A percentile compares a stretch with the other conserved stretches of the same genome.
Evolutionary conservation across 2,113 vertebrate genomes (phyloP).

Genomic region (Syngnathus typhle): DNA sequence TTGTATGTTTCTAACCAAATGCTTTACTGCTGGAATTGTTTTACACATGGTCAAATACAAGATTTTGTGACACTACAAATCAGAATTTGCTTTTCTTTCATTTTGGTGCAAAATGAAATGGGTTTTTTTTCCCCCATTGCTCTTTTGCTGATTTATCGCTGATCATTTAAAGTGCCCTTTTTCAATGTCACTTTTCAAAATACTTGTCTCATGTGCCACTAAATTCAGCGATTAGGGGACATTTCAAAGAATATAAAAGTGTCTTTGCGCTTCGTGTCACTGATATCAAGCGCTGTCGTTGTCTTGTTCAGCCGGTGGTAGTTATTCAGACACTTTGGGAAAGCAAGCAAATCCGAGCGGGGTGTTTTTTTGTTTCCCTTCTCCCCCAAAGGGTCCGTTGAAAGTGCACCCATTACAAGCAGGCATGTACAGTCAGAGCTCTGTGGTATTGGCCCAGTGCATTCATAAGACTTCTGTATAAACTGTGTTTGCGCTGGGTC

Average conservation of each 20-base stretch:
- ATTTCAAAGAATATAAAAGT: too few species aligned
- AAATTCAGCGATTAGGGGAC: too few species aligned
- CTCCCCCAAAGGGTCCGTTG: not conserved
- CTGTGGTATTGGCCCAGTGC: constrained; percentile 23
- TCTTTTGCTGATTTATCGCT: too few species aligned
- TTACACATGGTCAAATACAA: constrained; percentile 38
- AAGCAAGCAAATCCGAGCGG: constrained; percentile 13
- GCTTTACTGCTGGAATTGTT: constrained; percentile 36
- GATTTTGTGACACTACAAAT: constrained; percentile 20
- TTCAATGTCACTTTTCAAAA: too few species aligned
- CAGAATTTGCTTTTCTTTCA: not conserved
- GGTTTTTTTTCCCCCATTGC: too few species aligned
- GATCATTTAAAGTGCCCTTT: too few species aligned
- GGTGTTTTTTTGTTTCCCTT: not conserved
- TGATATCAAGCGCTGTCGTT: constrained; percentile 1
- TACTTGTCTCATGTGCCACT: too few species aligned
- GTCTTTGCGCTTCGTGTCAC: not conserved
- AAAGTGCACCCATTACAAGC: not conserved
- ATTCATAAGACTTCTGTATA: constrained; percentile 21
- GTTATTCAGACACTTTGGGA: constrained; percentile 2
- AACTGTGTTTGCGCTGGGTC: constrained; percentile 41
- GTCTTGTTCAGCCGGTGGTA: not conserved
- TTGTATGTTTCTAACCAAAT: constrained; percentile 34
- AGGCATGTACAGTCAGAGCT: not conserved
- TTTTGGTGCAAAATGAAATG: not conserved